A percentile compares a stretch with the other conserved stretches of the same genome.
Evolutionary conservation across 1,140 invertebrate species (phyloP).

Genomic region (Drosophila murphyi): DNA sequence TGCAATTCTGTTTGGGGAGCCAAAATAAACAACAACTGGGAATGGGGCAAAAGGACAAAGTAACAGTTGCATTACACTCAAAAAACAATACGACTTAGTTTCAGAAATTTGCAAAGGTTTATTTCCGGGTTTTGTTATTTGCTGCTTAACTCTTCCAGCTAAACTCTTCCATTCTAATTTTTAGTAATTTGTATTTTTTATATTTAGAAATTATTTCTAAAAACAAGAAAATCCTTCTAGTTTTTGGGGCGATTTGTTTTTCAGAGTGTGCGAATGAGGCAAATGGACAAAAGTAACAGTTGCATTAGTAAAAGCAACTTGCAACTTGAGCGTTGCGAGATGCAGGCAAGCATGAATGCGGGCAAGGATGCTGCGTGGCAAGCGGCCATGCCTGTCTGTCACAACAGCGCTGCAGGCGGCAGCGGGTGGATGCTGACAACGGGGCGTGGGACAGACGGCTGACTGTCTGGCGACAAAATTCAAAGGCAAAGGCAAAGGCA

Average conservation of each 20-base stretch:
- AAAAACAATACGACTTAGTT: no score
- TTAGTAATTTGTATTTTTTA: no score
- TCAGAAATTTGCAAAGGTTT: no score
- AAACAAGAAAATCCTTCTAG: no score
- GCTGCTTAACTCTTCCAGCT: no score
- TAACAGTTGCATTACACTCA: conserved; percentile 23
- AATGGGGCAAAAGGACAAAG: conserved; percentile 10
- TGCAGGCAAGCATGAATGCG: conserved; percentile 23
- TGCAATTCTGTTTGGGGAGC: conserved; percentile 64
- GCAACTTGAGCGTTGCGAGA: conserved; percentile 1
- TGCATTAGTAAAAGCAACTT: conserved; percentile 35
- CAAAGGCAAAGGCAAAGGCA: conserved; percentile 11
- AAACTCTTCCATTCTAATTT: no score
- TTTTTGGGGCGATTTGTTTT: no score
- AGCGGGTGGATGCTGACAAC: background rate
- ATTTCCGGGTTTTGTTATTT: no score
- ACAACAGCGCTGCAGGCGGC: conserved; percentile 37
- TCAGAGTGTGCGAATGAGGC: background rate
- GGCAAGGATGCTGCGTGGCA: background rate
- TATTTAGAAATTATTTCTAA: no score
- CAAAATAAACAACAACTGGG: conserved; percentile 64
- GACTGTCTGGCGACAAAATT: conserved; percentile 50
- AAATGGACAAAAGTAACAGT: conserved; percentile 21
- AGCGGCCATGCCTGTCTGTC: conserved; percentile 26
- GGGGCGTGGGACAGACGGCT: background rate